Conservation (phyloP, 2,113 vertebrate genomes). For the Mesembrinibis cayennensis region DNA sequence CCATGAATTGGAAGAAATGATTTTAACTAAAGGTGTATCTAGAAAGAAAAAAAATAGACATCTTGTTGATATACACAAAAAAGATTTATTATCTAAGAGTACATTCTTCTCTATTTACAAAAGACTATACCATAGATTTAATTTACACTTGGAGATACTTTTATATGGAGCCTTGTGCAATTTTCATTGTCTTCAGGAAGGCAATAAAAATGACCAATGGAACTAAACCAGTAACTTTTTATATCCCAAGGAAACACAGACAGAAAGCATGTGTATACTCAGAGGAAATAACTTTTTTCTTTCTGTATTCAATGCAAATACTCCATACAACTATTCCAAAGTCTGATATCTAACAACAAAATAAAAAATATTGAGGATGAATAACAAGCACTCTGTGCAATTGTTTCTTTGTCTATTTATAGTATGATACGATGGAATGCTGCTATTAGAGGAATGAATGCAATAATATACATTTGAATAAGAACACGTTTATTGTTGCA, state of each 20-base stretch:
- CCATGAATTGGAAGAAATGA: conserved; percentile 86
- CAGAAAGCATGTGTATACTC: not conserved
- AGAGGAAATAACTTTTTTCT: not conserved
- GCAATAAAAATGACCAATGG: conserved; percentile 13
- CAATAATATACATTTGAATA: conserved; percentile 69
- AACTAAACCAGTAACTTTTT: conserved; percentile 18
- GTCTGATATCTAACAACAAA: conserved; percentile 41
- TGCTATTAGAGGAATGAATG: conserved; percentile 62
- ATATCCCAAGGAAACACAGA: not conserved
- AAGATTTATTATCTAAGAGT: conserved; percentile 13
- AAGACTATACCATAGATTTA: not conserved
- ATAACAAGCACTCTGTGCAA: conserved; percentile 59
- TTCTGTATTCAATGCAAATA: not conserved
- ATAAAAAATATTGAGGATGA: conserved; percentile 42
- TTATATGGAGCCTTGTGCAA: not conserved
- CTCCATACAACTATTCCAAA: not conserved
- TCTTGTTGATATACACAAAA: conserved; percentile 54
- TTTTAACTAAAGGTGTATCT: conserved; percentile 95
- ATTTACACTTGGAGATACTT: conserved; percentile 28
- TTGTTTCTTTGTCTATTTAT: conserved; percentile 71
- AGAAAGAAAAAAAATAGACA: conserved; percentile 62
- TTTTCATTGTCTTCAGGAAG: conserved; percentile 3
- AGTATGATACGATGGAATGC: conserved; percentile 59
- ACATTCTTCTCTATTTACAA: not conserved
- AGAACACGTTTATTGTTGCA: conserved; percentile 48